Evolutionary conservation across 2,113 vertebrate species (phyloP), one percentile per base, ranked within the genome.

Genomic region (Guaruba guarouba): DNA sequence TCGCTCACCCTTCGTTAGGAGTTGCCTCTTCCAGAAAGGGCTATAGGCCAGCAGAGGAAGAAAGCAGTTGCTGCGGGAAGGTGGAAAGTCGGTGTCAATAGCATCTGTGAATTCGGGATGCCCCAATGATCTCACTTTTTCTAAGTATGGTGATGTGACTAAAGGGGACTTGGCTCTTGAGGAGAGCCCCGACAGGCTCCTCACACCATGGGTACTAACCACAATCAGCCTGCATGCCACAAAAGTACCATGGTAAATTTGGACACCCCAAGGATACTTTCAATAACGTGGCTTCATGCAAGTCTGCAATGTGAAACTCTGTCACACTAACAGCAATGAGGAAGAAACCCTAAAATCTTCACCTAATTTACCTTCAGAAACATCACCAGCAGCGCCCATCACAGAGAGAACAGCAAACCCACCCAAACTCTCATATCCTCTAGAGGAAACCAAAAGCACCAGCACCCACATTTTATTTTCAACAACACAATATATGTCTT

Each of bases 31-130:
- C 33, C 51, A 89, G 37, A 88, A 70, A 33, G 35, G 37, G 43
- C 4, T 2, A n/a, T 62, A 28, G 43, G 5, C 48, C 27, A 48
- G 7, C 12, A 41, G 73, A 37, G 76, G 7, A 9, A 62, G 22
- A 37, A 62, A 48, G 29, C 3, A 11, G 46, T 39, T 4, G 3
- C 19, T 33, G n/a, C 1, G 5, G 63, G 6, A 41, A 31, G 28
- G 61, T 0, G 0, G 37, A 17, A 88, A 88, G 64, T 10, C 18
- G 0, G 0, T 0, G 0, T 24, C 70, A 68, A 75, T 5, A 31
- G 39, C 6, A 24, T 7, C 70, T 11, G 41, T 0, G 4, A 54
- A 28, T 48, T 43, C 1, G 3, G 8, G 17, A 4, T 44, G 66
- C 55, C 24, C 41, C 7, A 0, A 33, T n/a, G 43, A 70, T 12